Base-by-base conservation (phyloP, 92 coral and sea anemone genomes). In the Paragorgia papillata region DNA sequence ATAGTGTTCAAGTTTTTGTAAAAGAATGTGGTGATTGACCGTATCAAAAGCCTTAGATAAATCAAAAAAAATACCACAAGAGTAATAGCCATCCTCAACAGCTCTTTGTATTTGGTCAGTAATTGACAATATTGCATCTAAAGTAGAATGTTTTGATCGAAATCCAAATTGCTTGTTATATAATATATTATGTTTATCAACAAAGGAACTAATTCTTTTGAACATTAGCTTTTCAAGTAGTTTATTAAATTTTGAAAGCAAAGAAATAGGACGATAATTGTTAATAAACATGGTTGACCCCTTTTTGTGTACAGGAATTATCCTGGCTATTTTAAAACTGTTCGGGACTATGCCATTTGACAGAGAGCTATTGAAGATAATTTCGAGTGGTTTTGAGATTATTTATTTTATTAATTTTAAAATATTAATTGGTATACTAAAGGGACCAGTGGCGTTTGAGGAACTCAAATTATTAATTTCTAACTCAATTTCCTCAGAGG, bases 11-110 rank as follows among this genome's bases (percentile, higher is more conserved):
- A 73, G 82, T 56, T 87, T 87, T 30, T 70, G 54, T n/a, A 86
- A 30, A 8, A 82, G 66, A 27, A 86, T 81, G 17, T 24, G 9
- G 49, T 86, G 89, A 31, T 86, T 64, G 25, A 75, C 89, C 9
- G 83, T 81, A 37, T 86, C 80, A 53, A 81, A 81, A 21, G 83
- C 89, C 31, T 85, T 80, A 44, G 73, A 58, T 25, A 82, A 28
- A 35, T 82, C 86, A 20, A 73, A 53, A 76, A 75, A 81, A 25
- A 86, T 71, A 17, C 88, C 88, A 80, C 81, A 79, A 41, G 88
- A 85, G 65, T 41, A 85, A 13, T 49, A 13, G 26, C 79, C 70
- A 35, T 66, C 20, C 28, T 80, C 84, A 71, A 85, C 63, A 10
- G 85, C 84, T 46, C 24, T 73, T 74, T 79, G 88, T 3, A 85